A percentile compares a stretch with the other conserved stretches of the same genome.
Conservation (phyloP, 2,888 invertebrate genomes). For the Axea sp. region DNA sequence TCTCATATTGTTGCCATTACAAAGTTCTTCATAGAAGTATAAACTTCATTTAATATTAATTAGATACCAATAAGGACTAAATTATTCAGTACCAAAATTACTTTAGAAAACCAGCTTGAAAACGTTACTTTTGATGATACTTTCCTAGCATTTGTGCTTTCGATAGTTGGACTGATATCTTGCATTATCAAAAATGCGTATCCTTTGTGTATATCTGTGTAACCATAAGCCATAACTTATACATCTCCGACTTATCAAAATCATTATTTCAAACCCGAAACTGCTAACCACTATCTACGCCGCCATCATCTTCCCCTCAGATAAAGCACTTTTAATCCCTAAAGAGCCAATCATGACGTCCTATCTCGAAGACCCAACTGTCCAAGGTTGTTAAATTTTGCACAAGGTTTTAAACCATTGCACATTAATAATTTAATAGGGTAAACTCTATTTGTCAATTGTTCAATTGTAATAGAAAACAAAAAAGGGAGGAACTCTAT, state of each 20-base stretch:
- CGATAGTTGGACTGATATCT: too few species aligned
- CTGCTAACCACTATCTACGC: background rate
- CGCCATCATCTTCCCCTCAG: conserved; percentile 3
- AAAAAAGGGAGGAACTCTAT: too few species aligned
- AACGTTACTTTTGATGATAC: too few species aligned
- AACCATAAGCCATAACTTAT: too few species aligned
- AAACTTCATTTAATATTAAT: conserved; percentile 22
- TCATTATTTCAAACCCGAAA: conserved; percentile 11
- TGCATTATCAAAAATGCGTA: too few species aligned
- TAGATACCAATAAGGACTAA: conserved; percentile 5
- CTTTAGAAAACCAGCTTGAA: conserved; percentile 12
- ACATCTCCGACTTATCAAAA: conserved; percentile 14
- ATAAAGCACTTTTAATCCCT: background rate
- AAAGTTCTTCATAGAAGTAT: background rate
- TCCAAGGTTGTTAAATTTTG: conserved; percentile 20
- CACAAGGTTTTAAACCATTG: conserved; percentile 19
- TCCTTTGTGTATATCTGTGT: too few species aligned
- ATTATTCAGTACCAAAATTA: conserved; percentile 26
- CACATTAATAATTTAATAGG: conserved; percentile 15
- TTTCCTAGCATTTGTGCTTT: too few species aligned
- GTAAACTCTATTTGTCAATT: conserved; percentile 11
- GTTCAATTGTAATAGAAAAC: too few species aligned
- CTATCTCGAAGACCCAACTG: conserved; percentile 10
- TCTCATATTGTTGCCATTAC: too few species aligned
- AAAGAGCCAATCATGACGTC: conserved; percentile 8